Evolutionary conservation across 2,113 vertebrate species (phyloP).

Genomic region (Perca flavescens): DNA sequence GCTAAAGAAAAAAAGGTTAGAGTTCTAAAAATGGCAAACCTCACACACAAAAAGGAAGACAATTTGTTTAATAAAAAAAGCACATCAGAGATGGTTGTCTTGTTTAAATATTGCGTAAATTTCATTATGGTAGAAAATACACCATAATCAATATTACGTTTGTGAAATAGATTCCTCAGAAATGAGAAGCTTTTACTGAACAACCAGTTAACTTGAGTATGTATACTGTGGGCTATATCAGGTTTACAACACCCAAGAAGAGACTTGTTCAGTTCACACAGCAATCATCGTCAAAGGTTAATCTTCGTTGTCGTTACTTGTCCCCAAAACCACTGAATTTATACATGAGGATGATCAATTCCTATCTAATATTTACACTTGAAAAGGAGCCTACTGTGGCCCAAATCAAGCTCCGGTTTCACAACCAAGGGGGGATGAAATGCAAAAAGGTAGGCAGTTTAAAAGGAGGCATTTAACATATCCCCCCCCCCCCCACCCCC

Average conservation of each 20-base stretch:
- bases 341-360: slow-evolving; percentile 48
- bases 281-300: slow-evolving; percentile 38
- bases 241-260: slow-evolving; percentile 44
- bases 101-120: slow-evolving; percentile 34
- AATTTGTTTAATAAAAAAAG: slow-evolving; percentile 34
- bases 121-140: slow-evolving; percentile 17
- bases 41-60: slow-evolving; percentile 66
- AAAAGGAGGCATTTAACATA: slow-evolving; percentile 46
- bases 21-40: slow-evolving; percentile 37
- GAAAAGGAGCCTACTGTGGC: slow-evolving; percentile 37
- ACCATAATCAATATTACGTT: slow-evolving; percentile 10
- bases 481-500: neutral
- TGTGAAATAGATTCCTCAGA: slow-evolving; percentile 12
- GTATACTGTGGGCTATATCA: slow-evolving; percentile 15
- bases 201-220: slow-evolving; percentile 13
- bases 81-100: slow-evolving; percentile 15
- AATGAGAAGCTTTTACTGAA: slow-evolving; percentile 23
- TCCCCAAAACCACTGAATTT: slow-evolving; percentile 44
- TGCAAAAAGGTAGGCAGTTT: slow-evolving; percentile 50
- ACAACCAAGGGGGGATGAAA: slow-evolving; percentile 40
- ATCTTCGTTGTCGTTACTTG: slow-evolving; percentile 20
- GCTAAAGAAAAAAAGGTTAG: neutral
- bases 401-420: slow-evolving; percentile 27
- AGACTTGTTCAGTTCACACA: slow-evolving; percentile 50
- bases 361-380: slow-evolving; percentile 68